A percentile compares a stretch with the other conserved stretches of the same genome.
phyloP scores from a whole-genome alignment of 2,797 vertebrate species.

The Sorex maritimensis region DNA sequence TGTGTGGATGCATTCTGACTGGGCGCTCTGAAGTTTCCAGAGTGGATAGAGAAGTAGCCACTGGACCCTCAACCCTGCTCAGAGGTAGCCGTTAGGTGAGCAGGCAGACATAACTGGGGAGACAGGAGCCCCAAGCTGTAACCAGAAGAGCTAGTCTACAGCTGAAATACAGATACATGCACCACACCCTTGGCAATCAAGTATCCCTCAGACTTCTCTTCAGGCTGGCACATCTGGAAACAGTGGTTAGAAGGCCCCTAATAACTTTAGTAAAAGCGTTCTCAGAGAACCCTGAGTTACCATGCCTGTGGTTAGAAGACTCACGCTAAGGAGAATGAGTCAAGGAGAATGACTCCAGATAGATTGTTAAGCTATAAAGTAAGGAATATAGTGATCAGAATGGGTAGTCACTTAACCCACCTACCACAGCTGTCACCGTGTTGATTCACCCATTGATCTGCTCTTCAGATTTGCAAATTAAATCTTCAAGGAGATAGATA shows the following conservation, averaged over 20 bases:
- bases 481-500: too few species aligned
- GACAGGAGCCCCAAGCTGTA: neutral
- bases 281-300: too few species aligned
- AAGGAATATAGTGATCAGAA: conserved; percentile 6
- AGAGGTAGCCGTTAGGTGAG: neutral
- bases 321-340: neutral
- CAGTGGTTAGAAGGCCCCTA: too few species aligned
- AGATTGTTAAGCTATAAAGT: neutral
- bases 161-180: neutral
- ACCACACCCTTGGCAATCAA: too few species aligned
- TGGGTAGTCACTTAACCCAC: neutral
- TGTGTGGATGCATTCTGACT: neutral
- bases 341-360: neutral
- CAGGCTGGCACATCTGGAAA: too few species aligned
- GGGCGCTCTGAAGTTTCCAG: neutral
- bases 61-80: neutral
- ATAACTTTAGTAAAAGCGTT: too few species aligned
- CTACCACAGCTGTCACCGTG: too few species aligned
- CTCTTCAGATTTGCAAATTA: too few species aligned
- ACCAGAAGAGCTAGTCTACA: neutral
- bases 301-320: too few species aligned
- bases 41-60: neutral
- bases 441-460: too few species aligned
- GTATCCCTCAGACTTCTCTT: too few species aligned
- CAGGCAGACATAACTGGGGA: neutral